Percentiles rank a stretch among this genome's conserved stretches.
Evolutionary conservation across 2,113 vertebrate genomes (phyloP).

Genomic region (Nanorana parkeri): DNA sequence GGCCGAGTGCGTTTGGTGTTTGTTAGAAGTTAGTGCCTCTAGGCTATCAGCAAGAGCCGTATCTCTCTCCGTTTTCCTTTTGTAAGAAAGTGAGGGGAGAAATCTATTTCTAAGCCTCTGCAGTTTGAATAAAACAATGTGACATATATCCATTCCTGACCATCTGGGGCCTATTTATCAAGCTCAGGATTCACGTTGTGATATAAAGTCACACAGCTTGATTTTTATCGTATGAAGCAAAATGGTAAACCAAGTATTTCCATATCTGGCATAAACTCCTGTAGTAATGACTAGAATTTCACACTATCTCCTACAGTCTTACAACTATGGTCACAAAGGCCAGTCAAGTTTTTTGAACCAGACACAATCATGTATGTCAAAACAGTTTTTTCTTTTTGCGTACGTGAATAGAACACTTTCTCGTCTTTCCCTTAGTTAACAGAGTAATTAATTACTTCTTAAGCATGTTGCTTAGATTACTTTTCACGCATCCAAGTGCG

Average conservation of each 20-base stretch:
- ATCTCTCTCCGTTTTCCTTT: constrained; percentile 34
- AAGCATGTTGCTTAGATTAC: constrained; percentile 23
- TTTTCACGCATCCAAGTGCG: constrained; percentile 38
- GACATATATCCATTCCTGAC: constrained; percentile 34
- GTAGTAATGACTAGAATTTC: not conserved
- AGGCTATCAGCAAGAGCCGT: constrained; percentile 14
- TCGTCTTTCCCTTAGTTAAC: not conserved
- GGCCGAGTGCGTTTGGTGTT: constrained; percentile 4
- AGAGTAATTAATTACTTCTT: constrained; percentile 28
- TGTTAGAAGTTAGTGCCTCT: constrained; percentile 37
- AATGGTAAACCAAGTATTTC: constrained; percentile 34
- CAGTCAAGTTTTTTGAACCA: not conserved
- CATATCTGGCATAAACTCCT: constrained; percentile 23
- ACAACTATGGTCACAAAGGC: not conserved
- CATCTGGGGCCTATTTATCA: constrained; percentile 54
- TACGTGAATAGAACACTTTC: not conserved
- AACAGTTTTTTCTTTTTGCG: constrained; percentile 2
- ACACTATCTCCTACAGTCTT: constrained; percentile 6
- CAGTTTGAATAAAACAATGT: constrained; percentile 31
- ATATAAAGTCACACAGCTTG: constrained; percentile 53
- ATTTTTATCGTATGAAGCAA: constrained; percentile 42
- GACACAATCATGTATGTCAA: not conserved
- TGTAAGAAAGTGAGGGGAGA: constrained; percentile 8
- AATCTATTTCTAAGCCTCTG: constrained; percentile 18
- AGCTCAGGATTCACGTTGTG: constrained; percentile 40